Evolutionary conservation across 2,113 vertebrate genomes (phyloP).

Genomic region (Equus przewalskii): DNA sequence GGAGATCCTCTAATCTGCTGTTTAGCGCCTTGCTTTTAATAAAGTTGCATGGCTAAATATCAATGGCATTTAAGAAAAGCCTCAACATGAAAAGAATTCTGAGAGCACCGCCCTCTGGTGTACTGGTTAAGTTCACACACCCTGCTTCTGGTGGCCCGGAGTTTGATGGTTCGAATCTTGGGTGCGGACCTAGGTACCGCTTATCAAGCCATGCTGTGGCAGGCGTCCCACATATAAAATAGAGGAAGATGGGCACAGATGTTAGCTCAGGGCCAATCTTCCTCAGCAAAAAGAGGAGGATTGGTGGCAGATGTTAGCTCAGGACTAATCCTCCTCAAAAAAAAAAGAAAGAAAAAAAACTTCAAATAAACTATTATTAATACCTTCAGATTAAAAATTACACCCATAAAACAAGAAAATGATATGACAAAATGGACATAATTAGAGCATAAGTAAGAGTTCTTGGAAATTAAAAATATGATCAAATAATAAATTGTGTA

Average conservation of each 20-base stretch:
- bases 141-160: no score
- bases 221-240: no score
- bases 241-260: no score
- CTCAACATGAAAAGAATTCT: conserved; percentile 24
- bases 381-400: not conserved
- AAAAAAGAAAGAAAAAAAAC: not conserved
- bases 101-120: not conserved
- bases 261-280: no score
- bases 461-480: conserved; percentile 23
- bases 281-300: no score
- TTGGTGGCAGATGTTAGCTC: no score
- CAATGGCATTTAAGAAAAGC: not conserved
- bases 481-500: not conserved
- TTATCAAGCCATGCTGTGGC: no score
- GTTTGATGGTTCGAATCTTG: no score
- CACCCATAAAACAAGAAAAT: not conserved
- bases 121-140: no score
- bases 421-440: not conserved
- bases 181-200: no score
- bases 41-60: not conserved
- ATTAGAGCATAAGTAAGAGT: not conserved
- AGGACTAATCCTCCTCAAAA: no score
- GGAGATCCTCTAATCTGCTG: not conserved
- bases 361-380: conserved; percentile 11
- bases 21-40: conserved; percentile 3